A percentile compares a stretch with the other conserved stretches of the same genome.
These are phyloP conservation scores for Columba guinea DNA, from an alignment of 2,797 vertebrate species.

Conservation along the genomic window DNA sequence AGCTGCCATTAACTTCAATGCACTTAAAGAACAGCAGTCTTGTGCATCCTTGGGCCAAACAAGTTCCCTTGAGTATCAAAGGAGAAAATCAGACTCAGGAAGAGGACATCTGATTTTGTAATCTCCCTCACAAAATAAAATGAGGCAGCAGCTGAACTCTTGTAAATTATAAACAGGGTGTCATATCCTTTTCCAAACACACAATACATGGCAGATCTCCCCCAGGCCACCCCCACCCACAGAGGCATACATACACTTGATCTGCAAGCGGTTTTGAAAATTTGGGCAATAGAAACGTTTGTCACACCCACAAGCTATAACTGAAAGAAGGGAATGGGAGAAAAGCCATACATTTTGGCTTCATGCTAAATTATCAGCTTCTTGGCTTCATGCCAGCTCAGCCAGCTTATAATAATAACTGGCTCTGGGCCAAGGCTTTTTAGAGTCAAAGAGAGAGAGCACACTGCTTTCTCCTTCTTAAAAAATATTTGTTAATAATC, in stretches of 20 bases:
- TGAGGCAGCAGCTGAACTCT: slow-evolving; percentile 16
- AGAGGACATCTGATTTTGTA: slow-evolving; percentile 1
- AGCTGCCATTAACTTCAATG: not conserved
- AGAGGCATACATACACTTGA: not conserved
- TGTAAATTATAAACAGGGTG: not conserved
- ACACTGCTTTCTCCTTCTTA: slow-evolving; percentile 50
- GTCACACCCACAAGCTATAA: slow-evolving; percentile 10
- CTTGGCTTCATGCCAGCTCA: slow-evolving; percentile 71
- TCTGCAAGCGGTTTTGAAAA: not conserved
- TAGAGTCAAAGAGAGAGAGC: slow-evolving; percentile 10
- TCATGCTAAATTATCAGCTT: slow-evolving; percentile 65
- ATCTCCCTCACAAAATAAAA: slow-evolving; percentile 25
- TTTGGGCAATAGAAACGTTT: not conserved
- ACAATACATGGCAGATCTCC: slow-evolving; percentile 14
- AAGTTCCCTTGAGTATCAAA: not conserved
- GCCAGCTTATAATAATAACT: slow-evolving; percentile 74
- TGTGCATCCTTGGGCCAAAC: not conserved
- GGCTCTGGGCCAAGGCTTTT: slow-evolving; percentile 69
- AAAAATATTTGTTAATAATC: slow-evolving; percentile 69
- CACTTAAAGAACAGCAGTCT: not conserved
- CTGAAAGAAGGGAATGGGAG: slow-evolving; percentile 20
- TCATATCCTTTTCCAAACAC: slow-evolving; percentile 27
- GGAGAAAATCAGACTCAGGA: not conserved
- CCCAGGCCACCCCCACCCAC: not conserved
- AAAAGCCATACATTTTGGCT: slow-evolving; percentile 67